Percentiles rank a stretch among this genome's conserved stretches.
phyloP scores from a whole-genome alignment of 2,888 invertebrate species.

The Pomacea canaliculata region DNA sequence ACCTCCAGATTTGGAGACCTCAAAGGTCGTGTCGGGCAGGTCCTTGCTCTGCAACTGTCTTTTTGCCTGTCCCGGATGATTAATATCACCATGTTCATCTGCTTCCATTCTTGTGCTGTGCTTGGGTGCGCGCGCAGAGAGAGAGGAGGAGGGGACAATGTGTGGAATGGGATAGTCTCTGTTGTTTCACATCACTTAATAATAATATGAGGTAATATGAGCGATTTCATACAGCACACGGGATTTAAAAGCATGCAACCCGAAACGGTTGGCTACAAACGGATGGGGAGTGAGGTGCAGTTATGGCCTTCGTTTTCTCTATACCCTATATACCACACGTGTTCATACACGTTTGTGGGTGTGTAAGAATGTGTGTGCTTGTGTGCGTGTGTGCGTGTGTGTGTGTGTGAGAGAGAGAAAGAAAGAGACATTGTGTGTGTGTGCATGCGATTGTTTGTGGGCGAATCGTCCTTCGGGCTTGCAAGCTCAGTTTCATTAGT shows the following conservation, averaged over 20 bases:
- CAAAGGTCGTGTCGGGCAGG: background rate
- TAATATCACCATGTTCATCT: too few relatives aligned
- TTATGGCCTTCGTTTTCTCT: too few relatives aligned
- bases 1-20: background rate
- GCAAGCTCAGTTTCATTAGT: background rate
- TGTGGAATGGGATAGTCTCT: too few relatives aligned
- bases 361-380: background rate
- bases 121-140: background rate
- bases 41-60: too few relatives aligned
- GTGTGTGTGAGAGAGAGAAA: background rate
- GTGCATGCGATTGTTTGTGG: background rate
- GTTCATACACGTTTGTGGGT: background rate
- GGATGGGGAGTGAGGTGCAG: too few relatives aligned
- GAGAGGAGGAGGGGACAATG: too few relatives aligned
- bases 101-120: background rate
- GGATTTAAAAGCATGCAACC: too few relatives aligned
- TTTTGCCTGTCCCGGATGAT: too few relatives aligned
- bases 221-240: too few relatives aligned
- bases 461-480: background rate
- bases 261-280: too few relatives aligned
- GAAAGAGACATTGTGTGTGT: background rate
- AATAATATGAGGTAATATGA: too few relatives aligned
- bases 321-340: background rate
- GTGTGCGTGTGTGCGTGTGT: background rate
- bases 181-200: too few relatives aligned